Evolutionary conservation across 1,140 invertebrate genomes (phyloP).

Genomic region (Drosophila ananassae): DNA sequence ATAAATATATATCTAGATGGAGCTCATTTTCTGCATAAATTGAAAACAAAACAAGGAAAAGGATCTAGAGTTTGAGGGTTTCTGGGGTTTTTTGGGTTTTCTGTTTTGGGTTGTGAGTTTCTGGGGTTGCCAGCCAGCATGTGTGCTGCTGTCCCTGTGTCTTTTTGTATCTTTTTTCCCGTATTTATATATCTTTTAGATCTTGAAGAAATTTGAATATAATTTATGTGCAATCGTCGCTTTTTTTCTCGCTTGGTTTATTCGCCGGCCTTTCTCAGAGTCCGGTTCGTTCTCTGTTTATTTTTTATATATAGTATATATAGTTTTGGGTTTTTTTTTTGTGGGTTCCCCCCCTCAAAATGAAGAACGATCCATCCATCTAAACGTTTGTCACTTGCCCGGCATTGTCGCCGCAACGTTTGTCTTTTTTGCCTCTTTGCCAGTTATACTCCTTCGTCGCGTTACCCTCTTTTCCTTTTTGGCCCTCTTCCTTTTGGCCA

Average conservation of each 20-base stretch:
- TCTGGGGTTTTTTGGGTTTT: not conserved
- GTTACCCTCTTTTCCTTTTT: constrained; percentile 40
- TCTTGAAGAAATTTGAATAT: constrained; percentile 81
- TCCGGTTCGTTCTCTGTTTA: constrained; percentile 14
- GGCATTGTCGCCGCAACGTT: constrained; percentile 75
- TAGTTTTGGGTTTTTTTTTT: not conserved
- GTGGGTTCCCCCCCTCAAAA: constrained; percentile 30
- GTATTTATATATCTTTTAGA: constrained; percentile 78
- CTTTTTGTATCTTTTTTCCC: constrained; percentile 44
- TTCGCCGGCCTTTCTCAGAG: constrained; percentile 32
- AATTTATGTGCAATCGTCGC: constrained; percentile 83
- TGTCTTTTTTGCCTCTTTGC: constrained; percentile 68
- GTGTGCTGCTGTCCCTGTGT: constrained; percentile 24
- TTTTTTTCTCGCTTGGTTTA: constrained; percentile 73
- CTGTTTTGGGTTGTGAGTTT: not conserved
- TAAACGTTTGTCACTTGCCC: constrained; percentile 80
- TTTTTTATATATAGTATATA: not conserved
- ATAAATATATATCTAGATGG: constrained; percentile 32
- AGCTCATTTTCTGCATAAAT: constrained; percentile 49
- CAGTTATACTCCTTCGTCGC: constrained; percentile 71
- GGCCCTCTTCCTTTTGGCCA: constrained; percentile 17
- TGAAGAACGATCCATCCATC: constrained; percentile 77
- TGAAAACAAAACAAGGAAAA: constrained; percentile 35
- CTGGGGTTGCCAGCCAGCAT: constrained; percentile 10
- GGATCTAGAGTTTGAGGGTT: constrained; percentile 7